Evolutionary conservation across 2,113 vertebrate species (phyloP).

Genomic region (Salvelinus fontinalis): DNA sequence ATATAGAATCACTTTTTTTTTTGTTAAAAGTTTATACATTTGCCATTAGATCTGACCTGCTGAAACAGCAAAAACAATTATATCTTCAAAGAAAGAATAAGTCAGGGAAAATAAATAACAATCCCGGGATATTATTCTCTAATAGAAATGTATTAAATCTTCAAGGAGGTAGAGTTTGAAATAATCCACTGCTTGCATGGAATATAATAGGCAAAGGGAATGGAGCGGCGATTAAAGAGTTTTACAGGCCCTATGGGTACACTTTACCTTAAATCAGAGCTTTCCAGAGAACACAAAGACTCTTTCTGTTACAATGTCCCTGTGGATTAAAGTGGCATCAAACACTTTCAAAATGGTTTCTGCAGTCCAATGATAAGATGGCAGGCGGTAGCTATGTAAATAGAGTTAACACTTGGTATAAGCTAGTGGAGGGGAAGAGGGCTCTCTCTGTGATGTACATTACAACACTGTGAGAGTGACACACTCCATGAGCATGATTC

Average conservation of each 20-base stretch:
- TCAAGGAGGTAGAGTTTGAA: constrained; percentile 9
- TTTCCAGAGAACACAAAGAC: constrained; percentile 28
- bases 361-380: constrained; percentile 50
- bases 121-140: constrained; percentile 1
- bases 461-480: constrained; percentile 11
- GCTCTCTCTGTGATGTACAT: constrained; percentile 6
- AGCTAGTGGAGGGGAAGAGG: constrained; percentile 9
- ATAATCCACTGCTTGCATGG: constrained; percentile 10
- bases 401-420: constrained; percentile 29
- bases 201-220: constrained; percentile 32
- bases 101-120: constrained; percentile 1
- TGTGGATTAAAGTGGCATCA: constrained; percentile 39
- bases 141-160: constrained; percentile 18
- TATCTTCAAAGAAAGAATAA: constrained; percentile 16
- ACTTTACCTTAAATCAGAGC: constrained; percentile 45
- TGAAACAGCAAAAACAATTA: constrained; percentile 5
- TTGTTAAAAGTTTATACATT: no score
- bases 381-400: constrained; percentile 31
- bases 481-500: not conserved
- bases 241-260: constrained; percentile 34
- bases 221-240: constrained; percentile 22
- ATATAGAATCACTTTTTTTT: not conserved
- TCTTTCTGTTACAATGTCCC: constrained; percentile 39
- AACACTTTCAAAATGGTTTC: constrained; percentile 44
- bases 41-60: not conserved